Base-by-base conservation (phyloP, 1,140 invertebrate species). In the Drosophila miranda region DNA sequence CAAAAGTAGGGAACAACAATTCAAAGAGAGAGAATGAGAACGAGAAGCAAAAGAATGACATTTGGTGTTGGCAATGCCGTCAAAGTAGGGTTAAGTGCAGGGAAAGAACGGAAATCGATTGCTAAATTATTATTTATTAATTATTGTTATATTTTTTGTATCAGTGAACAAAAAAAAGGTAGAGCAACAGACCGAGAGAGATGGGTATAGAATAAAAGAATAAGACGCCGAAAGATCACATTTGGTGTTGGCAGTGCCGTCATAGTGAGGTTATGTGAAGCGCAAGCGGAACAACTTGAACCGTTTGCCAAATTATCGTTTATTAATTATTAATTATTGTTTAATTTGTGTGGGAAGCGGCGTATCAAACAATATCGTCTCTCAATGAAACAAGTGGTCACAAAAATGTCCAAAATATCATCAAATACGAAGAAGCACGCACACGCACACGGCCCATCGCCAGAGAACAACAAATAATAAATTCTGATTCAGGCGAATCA, bases 341-440 rank as follows among this genome's bases (percentile, higher is more conserved):
- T 86, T 87, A 87, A 86, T 86, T 87, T 86, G 81, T 87, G 81
- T 86, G 81, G 81, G 82, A 86, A 86, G 81, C 82, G 78, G 59
- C 73, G 21, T 19, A 76, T 73, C 58, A 73, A 79, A 76, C 43
- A 49, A 46, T 23, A 28, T 19, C 46, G 21, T 6, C 3, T 16
- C 43, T 48, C 56, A 13, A 11, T n/a, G 11, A 26, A 49, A 61
- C 26, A 51, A 42, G 55, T 45, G 52, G 38, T 30, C 46, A 45
- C 44, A n/a, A 26, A 21, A 50, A 23, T 6, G 9, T 11, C 34
- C 11, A 41, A 51, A 21, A 46, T 38, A 51, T 7, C 7, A 26
- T 26, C 0, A 5, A 26, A 26, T 26, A 26, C 6, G 41, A 51
- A 60, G 43, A 38, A 14, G 69, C 11, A 44, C 30, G n/a, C 41